Conservation (phyloP, 2,113 vertebrate species). For the Indicator indicator region DNA sequence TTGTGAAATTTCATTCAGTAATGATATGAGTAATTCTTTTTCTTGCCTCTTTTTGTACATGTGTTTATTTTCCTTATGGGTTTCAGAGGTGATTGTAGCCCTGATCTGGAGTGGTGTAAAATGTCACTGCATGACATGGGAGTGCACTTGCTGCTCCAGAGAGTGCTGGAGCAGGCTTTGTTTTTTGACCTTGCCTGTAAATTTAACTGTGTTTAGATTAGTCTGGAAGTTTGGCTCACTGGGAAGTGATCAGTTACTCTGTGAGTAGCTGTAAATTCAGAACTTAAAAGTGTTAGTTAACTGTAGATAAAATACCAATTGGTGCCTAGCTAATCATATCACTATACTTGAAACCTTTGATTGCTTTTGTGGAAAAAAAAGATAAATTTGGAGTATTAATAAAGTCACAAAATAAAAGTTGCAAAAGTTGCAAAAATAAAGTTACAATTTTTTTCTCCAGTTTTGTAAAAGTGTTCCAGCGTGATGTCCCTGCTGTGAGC, state of each 20-base stretch:
- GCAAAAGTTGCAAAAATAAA: too few relatives aligned
- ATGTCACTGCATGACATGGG: accelerated
- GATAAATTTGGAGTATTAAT: too few relatives aligned
- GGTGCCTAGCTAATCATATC: not conserved
- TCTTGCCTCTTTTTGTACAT: not conserved
- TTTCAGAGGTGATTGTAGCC: not conserved
- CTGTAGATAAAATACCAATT: not conserved
- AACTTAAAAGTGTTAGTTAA: not conserved
- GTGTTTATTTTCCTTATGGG: not conserved
- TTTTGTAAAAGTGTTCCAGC: too few relatives aligned
- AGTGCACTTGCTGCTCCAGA: not conserved
- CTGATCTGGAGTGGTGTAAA: not conserved
- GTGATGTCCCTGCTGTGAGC: too few relatives aligned
- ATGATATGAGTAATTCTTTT: not conserved
- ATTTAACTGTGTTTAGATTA: not conserved
- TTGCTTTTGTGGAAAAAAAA: not conserved
- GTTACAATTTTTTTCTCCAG: too few relatives aligned
- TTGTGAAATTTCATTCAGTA: not conserved
- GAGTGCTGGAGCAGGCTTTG: not conserved
- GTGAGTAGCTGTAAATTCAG: not conserved
- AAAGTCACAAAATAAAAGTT: too few relatives aligned
- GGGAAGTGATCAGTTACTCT: not conserved
- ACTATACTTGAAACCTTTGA: not conserved
- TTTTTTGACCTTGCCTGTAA: not conserved
- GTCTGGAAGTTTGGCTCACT: not conserved